Evolutionary conservation across 2,113 vertebrate genomes (phyloP).

Genomic region (Orycteropus afer): DNA sequence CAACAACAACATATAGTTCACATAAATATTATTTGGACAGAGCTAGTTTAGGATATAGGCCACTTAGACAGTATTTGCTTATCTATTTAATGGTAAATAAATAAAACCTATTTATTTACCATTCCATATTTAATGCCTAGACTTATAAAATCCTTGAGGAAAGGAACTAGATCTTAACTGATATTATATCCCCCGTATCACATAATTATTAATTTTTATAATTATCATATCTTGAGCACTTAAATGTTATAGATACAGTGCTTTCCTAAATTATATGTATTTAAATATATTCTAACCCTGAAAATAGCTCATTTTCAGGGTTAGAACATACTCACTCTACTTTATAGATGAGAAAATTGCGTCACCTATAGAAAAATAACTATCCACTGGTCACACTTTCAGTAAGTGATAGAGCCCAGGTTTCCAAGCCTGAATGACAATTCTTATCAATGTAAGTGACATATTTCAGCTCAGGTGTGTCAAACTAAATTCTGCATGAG

Average conservation of each 20-base stretch:
- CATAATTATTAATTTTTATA: neutral
- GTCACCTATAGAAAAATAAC: conserved; percentile 71
- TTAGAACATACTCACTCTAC: conserved; percentile 58
- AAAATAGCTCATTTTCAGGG: neutral
- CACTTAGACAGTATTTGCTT: neutral
- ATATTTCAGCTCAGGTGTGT: neutral
- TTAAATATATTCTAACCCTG: neutral
- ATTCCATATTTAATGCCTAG: neutral
- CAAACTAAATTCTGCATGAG: neutral
- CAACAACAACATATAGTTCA: too few relatives aligned
- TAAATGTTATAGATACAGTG: neutral
- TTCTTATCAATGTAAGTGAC: neutral
- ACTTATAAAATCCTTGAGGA: neutral
- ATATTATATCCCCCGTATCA: neutral
- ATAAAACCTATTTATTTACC: neutral
- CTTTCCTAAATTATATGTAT: neutral
- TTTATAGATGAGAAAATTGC: conserved; percentile 73
- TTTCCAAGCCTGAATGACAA: neutral
- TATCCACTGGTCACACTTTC: neutral
- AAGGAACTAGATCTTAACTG: neutral
- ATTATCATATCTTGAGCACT: neutral
- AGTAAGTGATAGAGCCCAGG: neutral
- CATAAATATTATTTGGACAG: neutral
- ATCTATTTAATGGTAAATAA: too few relatives aligned
- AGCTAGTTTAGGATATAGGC: neutral